Evolutionary conservation across 2,113 vertebrate species (phyloP), one percentile per base, ranked within the genome.

Genomic region (Scopus umbretta): DNA sequence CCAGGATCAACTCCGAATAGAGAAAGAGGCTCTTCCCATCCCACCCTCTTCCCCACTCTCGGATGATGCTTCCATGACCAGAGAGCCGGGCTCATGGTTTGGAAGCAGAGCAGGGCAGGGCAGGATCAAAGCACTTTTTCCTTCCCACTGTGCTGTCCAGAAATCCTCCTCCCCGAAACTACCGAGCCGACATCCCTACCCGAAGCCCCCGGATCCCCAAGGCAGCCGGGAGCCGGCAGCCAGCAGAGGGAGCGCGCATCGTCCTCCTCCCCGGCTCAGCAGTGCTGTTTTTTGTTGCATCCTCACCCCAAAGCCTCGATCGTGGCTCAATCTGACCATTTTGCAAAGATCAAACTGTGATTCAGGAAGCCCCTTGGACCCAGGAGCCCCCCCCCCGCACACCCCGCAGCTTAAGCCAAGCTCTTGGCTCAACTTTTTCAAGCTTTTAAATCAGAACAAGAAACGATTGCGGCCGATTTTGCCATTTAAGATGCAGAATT

Each of bases 41-140:
- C 53, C 72, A 18, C 23, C 62, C 58, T 34, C 49, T 8, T 26
- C 58, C 84, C 59, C 0, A 5, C 72, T 26, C 70, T 6, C 3
- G 3, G 75, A 23, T 34, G 62, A 29, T 8, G 68, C 43, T 74
- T 26, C 80, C 0, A 2, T 6, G 27, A 18, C 17, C 1, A 0
- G 8, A 67, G 45, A 22, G 65, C 29, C 1, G 11, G 34, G 63
- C 45, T 5, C 63, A n/a, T 6, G 47, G 8, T 2, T 34, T 1
- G 1, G 32, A 7, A 4, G 45, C 34, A 17, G 14, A 80, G 85
- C 82, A 70, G 38, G 16, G 85, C 82, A 70, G 38, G 16, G 36
- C 36, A 26, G 72, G 11, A 72, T 6, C 53, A 27, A 10, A 11
- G 30, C 3, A 1, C 40, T 6, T 34, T 10, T 16, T 5, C 21